Conservation (phyloP, 2,888 invertebrate species). For the Eurytoma californica region DNA sequence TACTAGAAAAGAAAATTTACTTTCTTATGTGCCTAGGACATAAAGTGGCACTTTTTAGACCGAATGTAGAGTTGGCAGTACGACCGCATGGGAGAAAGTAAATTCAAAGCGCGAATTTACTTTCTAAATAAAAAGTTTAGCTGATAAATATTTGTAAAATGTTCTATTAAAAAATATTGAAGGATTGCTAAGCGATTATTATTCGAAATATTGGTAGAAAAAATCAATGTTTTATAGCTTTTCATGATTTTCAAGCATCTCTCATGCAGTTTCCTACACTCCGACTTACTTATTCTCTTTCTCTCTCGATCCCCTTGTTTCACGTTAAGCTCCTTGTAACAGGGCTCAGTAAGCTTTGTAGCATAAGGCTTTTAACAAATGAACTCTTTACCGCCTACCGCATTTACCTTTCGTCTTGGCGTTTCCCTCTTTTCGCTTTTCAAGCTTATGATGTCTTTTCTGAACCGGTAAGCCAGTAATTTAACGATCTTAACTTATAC, state of each 20-base stretch:
- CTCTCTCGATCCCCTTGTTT: constrained; percentile 41
- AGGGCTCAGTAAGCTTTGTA: constrained; percentile 47
- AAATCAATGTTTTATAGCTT: constrained; percentile 26
- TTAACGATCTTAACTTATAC: constrained; percentile 32
- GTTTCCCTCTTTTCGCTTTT: background rate
- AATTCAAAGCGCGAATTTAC: no score
- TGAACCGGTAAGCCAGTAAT: constrained; percentile 36
- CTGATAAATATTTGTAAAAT: no score
- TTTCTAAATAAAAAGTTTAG: no score
- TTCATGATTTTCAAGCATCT: background rate
- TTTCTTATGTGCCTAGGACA: no score
- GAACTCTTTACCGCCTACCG: constrained; percentile 43
- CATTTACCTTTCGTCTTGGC: constrained; percentile 19
- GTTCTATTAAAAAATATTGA: no score
- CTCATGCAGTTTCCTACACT: constrained; percentile 15
- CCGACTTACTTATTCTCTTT: background rate
- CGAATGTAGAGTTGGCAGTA: no score
- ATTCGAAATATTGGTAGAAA: no score
- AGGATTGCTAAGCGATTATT: no score
- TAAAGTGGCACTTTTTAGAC: no score
- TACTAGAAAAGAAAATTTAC: no score
- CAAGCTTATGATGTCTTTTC: constrained; percentile 35
- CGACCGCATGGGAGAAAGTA: no score
- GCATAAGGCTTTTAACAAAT: constrained; percentile 49
- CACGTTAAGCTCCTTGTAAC: constrained; percentile 46